Percentiles rank a stretch among this genome's conserved stretches.
Evolutionary conservation across 2,888 invertebrate species (phyloP).

Genomic region (Apocheima hispidaria): DNA sequence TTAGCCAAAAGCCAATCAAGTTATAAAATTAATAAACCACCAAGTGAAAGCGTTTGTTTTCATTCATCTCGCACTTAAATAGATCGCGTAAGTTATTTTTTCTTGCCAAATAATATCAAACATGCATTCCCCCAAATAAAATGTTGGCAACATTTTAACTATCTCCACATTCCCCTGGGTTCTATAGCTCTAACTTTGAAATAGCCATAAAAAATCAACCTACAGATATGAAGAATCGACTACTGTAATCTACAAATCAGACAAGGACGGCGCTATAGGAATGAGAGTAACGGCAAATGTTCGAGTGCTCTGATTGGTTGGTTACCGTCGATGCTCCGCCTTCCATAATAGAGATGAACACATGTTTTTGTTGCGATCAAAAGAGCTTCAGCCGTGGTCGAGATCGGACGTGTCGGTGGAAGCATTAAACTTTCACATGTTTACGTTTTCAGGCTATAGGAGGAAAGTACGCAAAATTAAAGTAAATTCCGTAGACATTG

Average conservation of each 20-base stretch:
- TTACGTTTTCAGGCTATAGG: constrained; percentile 52
- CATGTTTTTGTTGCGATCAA: constrained; percentile 76
- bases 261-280: constrained; percentile 50
- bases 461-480: neutral
- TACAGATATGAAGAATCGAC: constrained; percentile 76
- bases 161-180: constrained; percentile 58
- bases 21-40: constrained; percentile 9
- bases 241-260: constrained; percentile 69
- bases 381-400: constrained; percentile 57
- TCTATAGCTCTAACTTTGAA: constrained; percentile 62
- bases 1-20: neutral
- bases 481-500: neutral
- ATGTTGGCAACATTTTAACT: constrained; percentile 63
- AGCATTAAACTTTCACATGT: constrained; percentile 59
- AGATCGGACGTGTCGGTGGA: constrained; percentile 56
- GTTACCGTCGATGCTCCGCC: constrained; percentile 57
- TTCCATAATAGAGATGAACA: constrained; percentile 55
- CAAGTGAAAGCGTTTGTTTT: neutral
- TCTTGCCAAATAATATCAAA: constrained; percentile 43
- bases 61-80: neutral
- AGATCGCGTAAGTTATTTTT: constrained; percentile 14
- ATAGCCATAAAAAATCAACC: constrained; percentile 75
- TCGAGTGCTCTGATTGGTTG: constrained; percentile 53
- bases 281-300: constrained; percentile 50
- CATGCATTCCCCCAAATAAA: constrained; percentile 48